These are phyloP conservation scores for Coranthus polyacanthus DNA, from an alignment of 2,797 vertebrate genomes.

Conservation along the genomic window DNA sequence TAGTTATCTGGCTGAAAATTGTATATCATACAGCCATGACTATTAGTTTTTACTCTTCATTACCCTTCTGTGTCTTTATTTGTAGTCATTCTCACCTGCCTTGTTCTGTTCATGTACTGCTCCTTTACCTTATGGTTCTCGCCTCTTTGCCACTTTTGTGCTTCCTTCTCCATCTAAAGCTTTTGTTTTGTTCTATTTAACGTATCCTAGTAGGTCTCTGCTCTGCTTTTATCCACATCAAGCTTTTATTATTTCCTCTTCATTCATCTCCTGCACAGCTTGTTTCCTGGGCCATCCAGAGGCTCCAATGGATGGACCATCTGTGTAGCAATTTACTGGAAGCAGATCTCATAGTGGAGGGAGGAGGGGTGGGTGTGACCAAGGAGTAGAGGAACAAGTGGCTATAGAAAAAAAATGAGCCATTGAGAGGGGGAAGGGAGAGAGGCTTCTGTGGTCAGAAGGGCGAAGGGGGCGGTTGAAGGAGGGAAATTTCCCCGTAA, in stretches of 20 bases:
- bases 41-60: not conserved
- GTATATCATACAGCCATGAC: not conserved
- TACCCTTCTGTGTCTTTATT: not conserved
- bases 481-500: constrained; percentile 1
- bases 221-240: constrained; percentile 3
- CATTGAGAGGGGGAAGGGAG: constrained; percentile 27
- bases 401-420: constrained; percentile 21
- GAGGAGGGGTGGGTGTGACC: constrained; percentile 19
- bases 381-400: constrained; percentile 32
- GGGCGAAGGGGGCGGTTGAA: constrained; percentile 19
- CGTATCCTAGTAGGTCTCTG: not conserved
- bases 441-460: constrained; percentile 39
- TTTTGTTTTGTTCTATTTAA: not conserved
- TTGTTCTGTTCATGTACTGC: not conserved
- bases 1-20: constrained; percentile 12
- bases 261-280: constrained; percentile 23
- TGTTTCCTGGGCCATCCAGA: constrained; percentile 49
- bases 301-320: constrained; percentile 52
- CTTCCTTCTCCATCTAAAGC: not conserved
- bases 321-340: constrained; percentile 61
- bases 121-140: not conserved
- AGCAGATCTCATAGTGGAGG: constrained; percentile 32
- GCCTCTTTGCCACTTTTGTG: not conserved
- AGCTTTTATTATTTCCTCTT: constrained; percentile 15
- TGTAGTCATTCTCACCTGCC: not conserved